Conservation (phyloP, 2,113 vertebrate species). For the Puma concolor region DNA sequence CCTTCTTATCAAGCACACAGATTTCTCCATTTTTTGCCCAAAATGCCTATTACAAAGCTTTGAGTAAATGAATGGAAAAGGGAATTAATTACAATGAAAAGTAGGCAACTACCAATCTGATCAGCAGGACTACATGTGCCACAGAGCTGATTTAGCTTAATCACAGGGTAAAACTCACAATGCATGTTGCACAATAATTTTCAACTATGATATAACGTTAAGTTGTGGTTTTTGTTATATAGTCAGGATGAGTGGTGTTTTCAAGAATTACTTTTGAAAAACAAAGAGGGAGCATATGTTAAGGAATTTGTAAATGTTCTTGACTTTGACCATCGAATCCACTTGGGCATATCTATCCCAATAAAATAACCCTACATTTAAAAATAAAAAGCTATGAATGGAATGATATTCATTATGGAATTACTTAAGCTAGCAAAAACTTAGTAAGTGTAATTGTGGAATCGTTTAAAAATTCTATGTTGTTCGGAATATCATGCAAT, state of each 20-base stretch:
- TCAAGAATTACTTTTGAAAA: constrained; percentile 42
- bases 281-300: background rate
- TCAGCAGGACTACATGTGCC: background rate
- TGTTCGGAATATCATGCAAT: background rate
- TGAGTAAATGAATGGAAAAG: constrained; percentile 1
- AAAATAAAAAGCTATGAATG: background rate
- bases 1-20: background rate
- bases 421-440: constrained; percentile 4
- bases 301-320: background rate
- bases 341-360: background rate
- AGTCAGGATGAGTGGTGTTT: background rate
- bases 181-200: background rate
- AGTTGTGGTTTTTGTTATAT: background rate
- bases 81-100: background rate
- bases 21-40: background rate
- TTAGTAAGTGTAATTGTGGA: background rate
- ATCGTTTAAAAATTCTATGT: background rate
- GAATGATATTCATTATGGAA: background rate
- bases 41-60: background rate
- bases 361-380: background rate
- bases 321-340: background rate
- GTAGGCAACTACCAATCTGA: background rate
- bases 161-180: background rate
- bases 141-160: background rate
- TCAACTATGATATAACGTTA: background rate